Evolutionary conservation across 2,113 vertebrate species (phyloP).

Genomic region (Pantherophis guttatus): DNA sequence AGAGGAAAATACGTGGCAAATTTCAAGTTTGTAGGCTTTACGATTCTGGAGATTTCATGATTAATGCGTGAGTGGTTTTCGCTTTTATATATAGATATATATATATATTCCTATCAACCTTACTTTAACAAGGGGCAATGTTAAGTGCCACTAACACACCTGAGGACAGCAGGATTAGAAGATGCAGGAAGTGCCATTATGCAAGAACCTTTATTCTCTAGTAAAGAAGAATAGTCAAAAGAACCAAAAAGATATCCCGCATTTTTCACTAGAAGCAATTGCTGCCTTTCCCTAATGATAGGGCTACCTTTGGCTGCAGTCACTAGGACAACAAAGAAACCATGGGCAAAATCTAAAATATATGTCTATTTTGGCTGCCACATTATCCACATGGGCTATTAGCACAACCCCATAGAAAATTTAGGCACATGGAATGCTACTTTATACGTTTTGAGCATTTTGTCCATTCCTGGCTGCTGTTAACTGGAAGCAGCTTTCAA

Average conservation of each 20-base stretch:
- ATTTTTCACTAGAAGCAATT: background rate
- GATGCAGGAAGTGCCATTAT: background rate
- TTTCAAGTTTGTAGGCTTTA: too few relatives aligned
- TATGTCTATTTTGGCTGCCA: background rate
- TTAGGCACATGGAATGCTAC: background rate
- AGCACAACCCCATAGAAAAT: background rate
- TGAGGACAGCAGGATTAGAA: background rate
- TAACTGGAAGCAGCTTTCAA: background rate
- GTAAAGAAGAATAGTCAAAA: background rate
- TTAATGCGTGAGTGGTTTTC: too few relatives aligned
- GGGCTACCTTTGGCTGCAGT: background rate
- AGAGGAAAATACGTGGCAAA: too few relatives aligned
- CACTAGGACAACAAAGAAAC: background rate
- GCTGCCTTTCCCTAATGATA: background rate
- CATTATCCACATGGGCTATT: background rate
- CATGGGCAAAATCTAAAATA: background rate
- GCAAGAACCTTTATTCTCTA: background rate
- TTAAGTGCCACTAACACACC: background rate
- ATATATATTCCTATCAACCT: background rate
- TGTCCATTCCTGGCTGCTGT: background rate
- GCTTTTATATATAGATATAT: too few relatives aligned
- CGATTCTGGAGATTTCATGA: too few relatives aligned
- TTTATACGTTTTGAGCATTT: background rate
- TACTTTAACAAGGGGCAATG: background rate
- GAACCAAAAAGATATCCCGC: background rate